Conservation (phyloP, 2,888 invertebrate genomes). For the Agrochola lychnidis region DNA sequence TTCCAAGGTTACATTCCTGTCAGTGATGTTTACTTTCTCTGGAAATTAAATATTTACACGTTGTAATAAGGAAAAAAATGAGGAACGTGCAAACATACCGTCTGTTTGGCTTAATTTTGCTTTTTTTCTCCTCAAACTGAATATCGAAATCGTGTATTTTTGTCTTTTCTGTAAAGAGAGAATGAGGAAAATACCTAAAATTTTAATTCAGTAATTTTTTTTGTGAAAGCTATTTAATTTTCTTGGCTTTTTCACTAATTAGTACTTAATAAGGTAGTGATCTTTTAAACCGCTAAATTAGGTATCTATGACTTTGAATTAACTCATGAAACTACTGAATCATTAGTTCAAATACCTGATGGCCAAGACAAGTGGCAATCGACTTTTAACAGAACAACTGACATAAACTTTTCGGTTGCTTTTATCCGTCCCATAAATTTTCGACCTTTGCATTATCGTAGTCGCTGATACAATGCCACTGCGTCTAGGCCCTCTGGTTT, state of each 20-base stretch:
- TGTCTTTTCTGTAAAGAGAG: not conserved
- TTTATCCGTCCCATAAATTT: not conserved
- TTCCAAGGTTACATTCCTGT: conserved; percentile 72
- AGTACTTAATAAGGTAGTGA: not conserved
- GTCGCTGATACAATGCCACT: not conserved
- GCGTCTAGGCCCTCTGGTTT: no score
- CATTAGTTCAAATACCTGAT: not conserved
- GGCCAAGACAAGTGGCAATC: no score
- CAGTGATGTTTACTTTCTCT: conserved; percentile 81
- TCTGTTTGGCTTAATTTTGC: not conserved
- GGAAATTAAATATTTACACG: conserved; percentile 60
- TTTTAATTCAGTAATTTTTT: not conserved
- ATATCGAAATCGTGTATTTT: not conserved
- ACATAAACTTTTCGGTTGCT: not conserved
- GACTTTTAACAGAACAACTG: not conserved
- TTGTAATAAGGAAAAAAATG: not conserved
- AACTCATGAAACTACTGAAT: not conserved
- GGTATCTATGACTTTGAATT: not conserved
- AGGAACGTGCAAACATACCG: not conserved
- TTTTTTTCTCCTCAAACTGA: not conserved
- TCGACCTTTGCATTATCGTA: no score
- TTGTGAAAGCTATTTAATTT: not conserved
- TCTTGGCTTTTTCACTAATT: not conserved
- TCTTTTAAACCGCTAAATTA: not conserved
- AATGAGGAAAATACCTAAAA: not conserved